Base-by-base conservation (phyloP, 2,888 invertebrate species). In the Ditula angustiorana region DNA sequence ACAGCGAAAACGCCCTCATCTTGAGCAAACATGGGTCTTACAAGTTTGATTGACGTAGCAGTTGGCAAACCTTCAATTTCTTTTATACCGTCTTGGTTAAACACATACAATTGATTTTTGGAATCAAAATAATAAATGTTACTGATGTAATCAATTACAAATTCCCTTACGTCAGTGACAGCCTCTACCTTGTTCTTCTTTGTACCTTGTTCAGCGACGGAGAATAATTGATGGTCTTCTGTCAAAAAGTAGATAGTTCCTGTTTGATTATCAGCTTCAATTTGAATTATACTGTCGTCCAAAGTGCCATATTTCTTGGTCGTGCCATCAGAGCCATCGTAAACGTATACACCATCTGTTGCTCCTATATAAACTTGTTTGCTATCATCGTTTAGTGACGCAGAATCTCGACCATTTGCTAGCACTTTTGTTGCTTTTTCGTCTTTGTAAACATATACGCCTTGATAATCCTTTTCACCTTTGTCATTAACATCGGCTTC, bases 251-350 rank as follows among this genome's bases (percentile, higher is more conserved):
- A 62, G 8, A 62, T 2, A 1, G 16, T 35, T 4, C 49, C 41
- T 4, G 62, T 62, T 57, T 49, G 37, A 57, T 62, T 62, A 30
- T 62, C 56, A 5, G 62, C 56, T 41, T 50, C 62, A 21, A 62
- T 50, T 50, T 62, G 62, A 23, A 57, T 41, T 11, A 62, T 41
- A 23, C 49, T 33, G 28, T 62, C 62, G 16, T 16, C 24, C 1
- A 62, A 21, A 1, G 50, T 16, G 24, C 63, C 63, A 44, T 57
- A 57, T 57, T 63, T 63, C 13, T 11, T 33, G 16, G 44, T 52
- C 0, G n/a, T 52, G 0, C 57, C 57, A 8, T 52, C 28, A n/a
- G 30, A 5, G 8, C 28, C 53, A 3, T 63, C 49, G 7, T 57
- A 63, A 1, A 63, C 10, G 24, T 57, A 63, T 30, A 63, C 33